Percentiles rank a stretch among this genome's conserved stretches.
Conservation (phyloP, 2,113 vertebrate genomes). For the Hydrochoerus hydrochaeris region DNA sequence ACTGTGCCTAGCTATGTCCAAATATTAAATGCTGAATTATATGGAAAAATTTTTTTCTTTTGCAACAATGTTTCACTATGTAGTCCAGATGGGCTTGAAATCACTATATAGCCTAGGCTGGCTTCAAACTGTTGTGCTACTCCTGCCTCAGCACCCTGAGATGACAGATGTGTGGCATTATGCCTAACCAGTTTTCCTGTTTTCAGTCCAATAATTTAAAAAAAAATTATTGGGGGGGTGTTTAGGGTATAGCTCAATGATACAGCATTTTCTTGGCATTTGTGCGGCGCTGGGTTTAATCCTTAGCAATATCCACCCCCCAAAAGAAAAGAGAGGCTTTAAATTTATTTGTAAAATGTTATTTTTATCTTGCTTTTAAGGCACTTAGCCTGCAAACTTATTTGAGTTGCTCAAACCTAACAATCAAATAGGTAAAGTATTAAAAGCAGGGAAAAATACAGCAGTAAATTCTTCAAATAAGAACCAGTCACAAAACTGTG, state of each 20-base stretch:
- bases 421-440: neutral
- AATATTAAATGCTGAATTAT: neutral
- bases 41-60: neutral
- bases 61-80: neutral
- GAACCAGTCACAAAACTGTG: conserved; percentile 14
- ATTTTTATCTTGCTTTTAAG: neutral
- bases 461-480: neutral
- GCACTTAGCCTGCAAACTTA: neutral
- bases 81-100: neutral
- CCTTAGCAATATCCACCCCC: neutral
- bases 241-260: neutral
- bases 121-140: neutral
- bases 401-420: neutral
- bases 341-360: neutral
- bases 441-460: neutral
- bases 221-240: neutral
- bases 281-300: neutral
- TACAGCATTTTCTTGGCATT: neutral
- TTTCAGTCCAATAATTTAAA: neutral
- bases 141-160: neutral
- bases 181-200: neutral
- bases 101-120: neutral
- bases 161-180: neutral
- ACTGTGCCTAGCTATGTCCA: neutral
- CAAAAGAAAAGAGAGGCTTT: neutral